Evolutionary conservation across 2,888 invertebrate genomes (phyloP).

Genomic region (Drosophila prostipennis): DNA sequence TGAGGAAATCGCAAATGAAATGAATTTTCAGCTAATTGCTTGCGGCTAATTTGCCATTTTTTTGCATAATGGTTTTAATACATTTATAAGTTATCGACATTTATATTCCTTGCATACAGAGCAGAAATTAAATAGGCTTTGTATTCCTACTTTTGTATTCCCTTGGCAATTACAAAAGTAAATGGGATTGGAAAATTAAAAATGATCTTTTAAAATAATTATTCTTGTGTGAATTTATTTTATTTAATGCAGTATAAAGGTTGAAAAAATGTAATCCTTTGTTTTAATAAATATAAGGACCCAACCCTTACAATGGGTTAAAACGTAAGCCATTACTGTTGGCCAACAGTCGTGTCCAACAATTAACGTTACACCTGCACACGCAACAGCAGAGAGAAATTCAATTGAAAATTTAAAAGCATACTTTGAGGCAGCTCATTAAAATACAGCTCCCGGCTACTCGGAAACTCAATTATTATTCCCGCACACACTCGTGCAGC

Average conservation of each 20-base stretch:
- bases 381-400: neutral
- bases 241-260: too few species aligned
- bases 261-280: too few species aligned
- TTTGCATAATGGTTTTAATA: neutral
- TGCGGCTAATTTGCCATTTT: neutral
- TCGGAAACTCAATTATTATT: constrained; percentile 5
- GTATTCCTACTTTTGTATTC: too few species aligned
- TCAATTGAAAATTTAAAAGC: constrained; percentile 22
- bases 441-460: constrained; percentile 14
- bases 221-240: too few species aligned
- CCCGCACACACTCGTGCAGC: too few species aligned
- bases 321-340: neutral
- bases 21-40: neutral
- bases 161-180: too few species aligned
- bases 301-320: too few species aligned
- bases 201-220: too few species aligned
- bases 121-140: too few species aligned
- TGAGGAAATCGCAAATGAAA: constrained; percentile 6
- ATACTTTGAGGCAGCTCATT: constrained; percentile 51
- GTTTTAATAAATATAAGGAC: too few species aligned
- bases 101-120: too few species aligned
- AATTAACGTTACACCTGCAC: neutral
- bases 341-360: constrained; percentile 8
- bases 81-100: neutral
- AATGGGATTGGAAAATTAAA: too few species aligned